These are phyloP conservation scores for Andrena marginata DNA, from an alignment of 2,888 invertebrate genomes.

Conservation along the genomic window DNA sequence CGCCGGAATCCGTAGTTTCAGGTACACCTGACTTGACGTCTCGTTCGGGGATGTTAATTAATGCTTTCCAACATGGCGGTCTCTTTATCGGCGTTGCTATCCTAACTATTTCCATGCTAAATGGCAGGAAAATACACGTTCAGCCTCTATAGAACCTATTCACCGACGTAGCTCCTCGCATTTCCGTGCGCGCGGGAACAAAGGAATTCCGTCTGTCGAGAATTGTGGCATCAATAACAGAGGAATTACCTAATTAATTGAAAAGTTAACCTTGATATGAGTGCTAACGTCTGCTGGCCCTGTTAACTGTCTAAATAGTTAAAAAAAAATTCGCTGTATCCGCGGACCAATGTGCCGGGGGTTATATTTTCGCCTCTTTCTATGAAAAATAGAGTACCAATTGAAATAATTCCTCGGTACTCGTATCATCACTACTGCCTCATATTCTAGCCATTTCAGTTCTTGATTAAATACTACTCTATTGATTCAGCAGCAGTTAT, in stretches of 20 bases:
- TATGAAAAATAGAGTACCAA: no score
- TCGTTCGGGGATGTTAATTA: constrained; percentile 60
- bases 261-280: background rate
- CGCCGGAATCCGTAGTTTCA: constrained; percentile 39
- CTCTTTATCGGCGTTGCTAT: constrained; percentile 53
- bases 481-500: no score
- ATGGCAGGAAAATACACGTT: constrained; percentile 42
- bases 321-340: background rate
- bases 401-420: no score
- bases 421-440: no score
- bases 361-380: no score
- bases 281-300: no score
- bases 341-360: no score
- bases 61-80: constrained; percentile 54
- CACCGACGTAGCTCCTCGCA: constrained; percentile 30
- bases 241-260: constrained; percentile 26
- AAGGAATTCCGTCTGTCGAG: constrained; percentile 26
- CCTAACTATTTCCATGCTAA: constrained; percentile 47
- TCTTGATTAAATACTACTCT: no score
- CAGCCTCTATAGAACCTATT: constrained; percentile 21
- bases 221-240: constrained; percentile 22
- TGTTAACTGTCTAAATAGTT: background rate
- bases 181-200: constrained; percentile 15
- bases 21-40: constrained; percentile 53
- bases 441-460: no score